These are phyloP conservation scores for Gymnocheta viridis DNA, from an alignment of 2,888 invertebrate species.

Conservation along the genomic window DNA sequence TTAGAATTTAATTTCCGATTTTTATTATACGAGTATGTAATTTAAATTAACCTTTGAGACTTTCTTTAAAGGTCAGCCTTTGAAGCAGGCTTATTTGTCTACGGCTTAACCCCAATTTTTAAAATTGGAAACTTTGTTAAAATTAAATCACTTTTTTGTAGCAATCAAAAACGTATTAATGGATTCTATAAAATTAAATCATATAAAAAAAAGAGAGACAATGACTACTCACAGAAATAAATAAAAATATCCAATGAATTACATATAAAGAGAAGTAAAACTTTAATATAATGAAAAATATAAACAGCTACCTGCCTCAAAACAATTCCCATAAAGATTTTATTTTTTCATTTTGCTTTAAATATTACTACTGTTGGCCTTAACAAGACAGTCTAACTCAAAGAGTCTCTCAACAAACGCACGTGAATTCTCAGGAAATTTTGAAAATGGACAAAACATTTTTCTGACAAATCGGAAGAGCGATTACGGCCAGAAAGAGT, in stretches of 20 bases:
- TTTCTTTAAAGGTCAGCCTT: too few species aligned
- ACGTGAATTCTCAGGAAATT: not conserved
- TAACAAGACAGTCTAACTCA: constrained; percentile 47
- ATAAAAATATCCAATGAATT: not conserved
- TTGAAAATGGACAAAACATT: constrained; percentile 4
- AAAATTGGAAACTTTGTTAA: not conserved
- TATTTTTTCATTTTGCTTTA: constrained; percentile 1
- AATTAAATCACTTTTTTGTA: not conserved
- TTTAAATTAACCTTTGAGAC: too few species aligned
- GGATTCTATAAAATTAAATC: not conserved
- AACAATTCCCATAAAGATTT: not conserved
- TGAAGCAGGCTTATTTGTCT: too few species aligned
- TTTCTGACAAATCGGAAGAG: not conserved
- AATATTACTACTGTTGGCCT: constrained; percentile 6
- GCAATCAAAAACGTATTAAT: not conserved
- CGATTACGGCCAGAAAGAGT: constrained; percentile 13
- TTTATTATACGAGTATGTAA: too few species aligned
- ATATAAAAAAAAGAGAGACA: not conserved
- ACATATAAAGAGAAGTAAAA: not conserved
- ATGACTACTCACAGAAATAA: not conserved
- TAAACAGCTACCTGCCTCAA: not conserved
- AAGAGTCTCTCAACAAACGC: constrained; percentile 8
- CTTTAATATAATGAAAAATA: not conserved
- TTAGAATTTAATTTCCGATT: not conserved
- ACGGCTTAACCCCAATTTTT: not conserved